Evolutionary conservation across 2,113 vertebrate genomes (phyloP).

Genomic region (Choloepus hoffmanni): DNA sequence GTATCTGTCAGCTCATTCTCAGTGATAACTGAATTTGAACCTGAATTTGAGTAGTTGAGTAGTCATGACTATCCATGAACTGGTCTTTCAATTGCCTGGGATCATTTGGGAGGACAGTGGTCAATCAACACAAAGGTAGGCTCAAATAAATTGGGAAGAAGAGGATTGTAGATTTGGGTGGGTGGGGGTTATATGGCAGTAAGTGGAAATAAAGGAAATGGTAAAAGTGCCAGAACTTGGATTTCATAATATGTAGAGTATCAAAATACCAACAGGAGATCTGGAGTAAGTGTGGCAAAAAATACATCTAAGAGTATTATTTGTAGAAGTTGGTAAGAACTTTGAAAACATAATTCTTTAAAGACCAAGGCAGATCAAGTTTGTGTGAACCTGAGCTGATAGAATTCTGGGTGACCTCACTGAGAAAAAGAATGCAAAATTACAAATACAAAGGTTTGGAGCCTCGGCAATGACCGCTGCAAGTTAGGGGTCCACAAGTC

Average conservation of each 20-base stretch:
- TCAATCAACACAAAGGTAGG: neutral
- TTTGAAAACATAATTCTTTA: neutral
- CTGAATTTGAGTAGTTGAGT: neutral
- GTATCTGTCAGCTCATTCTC: neutral
- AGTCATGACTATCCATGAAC: neutral
- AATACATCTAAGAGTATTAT: neutral
- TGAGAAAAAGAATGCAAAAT: neutral
- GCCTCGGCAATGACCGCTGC: neutral
- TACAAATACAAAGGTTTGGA: neutral
- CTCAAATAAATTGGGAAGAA: neutral
- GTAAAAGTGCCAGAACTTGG: neutral
- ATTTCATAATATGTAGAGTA: neutral
- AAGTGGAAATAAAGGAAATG: neutral
- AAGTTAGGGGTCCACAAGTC: neutral
- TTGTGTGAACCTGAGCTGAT: neutral
- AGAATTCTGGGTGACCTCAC: neutral
- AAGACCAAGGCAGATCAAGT: neutral
- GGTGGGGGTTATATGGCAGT: neutral
- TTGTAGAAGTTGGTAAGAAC: neutral
- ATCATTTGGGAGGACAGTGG: neutral
- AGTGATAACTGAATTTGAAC: neutral
- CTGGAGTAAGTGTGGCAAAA: neutral
- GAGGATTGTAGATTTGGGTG: neutral
- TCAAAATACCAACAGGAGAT: neutral
- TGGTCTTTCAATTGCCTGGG: neutral